A percentile compares a stretch with the other conserved stretches of the same genome.
These are phyloP conservation scores for Onchidella celtica DNA, from an alignment of 2,888 invertebrate species.

Conservation along the genomic window DNA sequence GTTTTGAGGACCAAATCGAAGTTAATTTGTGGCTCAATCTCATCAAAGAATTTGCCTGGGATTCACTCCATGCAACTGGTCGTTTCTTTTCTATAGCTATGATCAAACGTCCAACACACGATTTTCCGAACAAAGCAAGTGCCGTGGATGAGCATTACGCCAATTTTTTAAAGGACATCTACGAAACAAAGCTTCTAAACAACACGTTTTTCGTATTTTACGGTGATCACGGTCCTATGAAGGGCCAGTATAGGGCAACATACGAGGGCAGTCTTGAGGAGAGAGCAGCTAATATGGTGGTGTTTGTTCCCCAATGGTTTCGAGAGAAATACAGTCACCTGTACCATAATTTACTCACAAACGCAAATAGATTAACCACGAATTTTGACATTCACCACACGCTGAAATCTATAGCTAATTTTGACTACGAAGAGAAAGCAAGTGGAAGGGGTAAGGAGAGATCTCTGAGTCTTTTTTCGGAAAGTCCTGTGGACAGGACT, in stretches of 20 bases:
- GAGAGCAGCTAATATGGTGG: constrained; percentile 89
- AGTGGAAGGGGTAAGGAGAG: neutral
- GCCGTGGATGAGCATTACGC: constrained; percentile 86
- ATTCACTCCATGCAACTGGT: constrained; percentile 81
- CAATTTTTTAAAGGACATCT: constrained; percentile 82
- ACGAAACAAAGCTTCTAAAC: constrained; percentile 63
- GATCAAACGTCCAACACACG: constrained; percentile 91
- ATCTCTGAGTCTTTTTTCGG: constrained; percentile 86
- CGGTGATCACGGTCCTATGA: constrained; percentile 94
- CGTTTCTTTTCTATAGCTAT: constrained; percentile 91
- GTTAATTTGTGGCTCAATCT: constrained; percentile 87
- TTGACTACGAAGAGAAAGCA: neutral
- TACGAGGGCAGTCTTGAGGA: constrained; percentile 90
- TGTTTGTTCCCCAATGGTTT: constrained; percentile 88
- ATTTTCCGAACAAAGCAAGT: constrained; percentile 88
- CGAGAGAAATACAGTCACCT: constrained; percentile 84
- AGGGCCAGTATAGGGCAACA: constrained; percentile 90
- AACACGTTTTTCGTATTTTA: constrained; percentile 79
- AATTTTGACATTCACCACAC: constrained; percentile 92
- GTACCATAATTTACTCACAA: constrained; percentile 85
- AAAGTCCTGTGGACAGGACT: constrained; percentile 86
- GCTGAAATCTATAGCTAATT: constrained; percentile 84
- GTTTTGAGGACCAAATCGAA: constrained; percentile 86
- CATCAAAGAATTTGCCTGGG: constrained; percentile 82
- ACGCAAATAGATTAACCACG: constrained; percentile 86